Evolutionary conservation across 2,113 vertebrate genomes (phyloP).

Genomic region (Haliaeetus leucogaster): DNA sequence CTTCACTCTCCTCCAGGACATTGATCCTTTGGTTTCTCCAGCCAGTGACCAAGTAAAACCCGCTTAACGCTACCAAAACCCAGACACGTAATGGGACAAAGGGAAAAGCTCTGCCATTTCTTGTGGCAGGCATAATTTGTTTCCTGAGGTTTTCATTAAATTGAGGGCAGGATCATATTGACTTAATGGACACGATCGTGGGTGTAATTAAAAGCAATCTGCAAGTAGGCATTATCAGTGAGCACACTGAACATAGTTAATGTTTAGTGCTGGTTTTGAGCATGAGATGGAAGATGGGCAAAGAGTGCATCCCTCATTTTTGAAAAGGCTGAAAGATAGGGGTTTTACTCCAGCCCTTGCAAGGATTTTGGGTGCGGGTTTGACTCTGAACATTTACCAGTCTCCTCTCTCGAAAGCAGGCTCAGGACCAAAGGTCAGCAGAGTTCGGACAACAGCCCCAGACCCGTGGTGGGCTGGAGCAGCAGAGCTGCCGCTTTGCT

Average conservation of each 20-base stretch:
- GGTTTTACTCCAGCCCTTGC: not conserved
- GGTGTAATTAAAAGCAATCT: not conserved
- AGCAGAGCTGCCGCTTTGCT: not conserved
- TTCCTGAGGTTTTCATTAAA: not conserved
- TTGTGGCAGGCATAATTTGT: not conserved
- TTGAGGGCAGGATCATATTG: not conserved
- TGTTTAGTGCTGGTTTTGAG: not conserved
- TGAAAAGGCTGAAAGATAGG: not conserved
- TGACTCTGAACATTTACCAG: not conserved
- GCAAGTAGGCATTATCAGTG: not conserved
- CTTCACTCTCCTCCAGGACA: not conserved
- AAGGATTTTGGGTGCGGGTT: not conserved
- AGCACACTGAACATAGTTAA: not conserved
- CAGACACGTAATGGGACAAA: rapidly evolving
- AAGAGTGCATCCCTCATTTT: not conserved
- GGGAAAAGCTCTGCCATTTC: not conserved
- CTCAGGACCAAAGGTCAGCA: not conserved
- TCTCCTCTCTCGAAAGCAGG: not conserved
- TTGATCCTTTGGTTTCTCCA: not conserved
- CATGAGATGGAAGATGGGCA: not conserved
- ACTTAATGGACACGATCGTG: not conserved
- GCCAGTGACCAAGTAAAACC: not conserved
- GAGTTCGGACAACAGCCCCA: not conserved
- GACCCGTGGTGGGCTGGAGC: not conserved
- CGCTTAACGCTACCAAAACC: not conserved